Conservation (phyloP, 92 coral and sea anemone species). For the Blastomussa wellsi region DNA sequence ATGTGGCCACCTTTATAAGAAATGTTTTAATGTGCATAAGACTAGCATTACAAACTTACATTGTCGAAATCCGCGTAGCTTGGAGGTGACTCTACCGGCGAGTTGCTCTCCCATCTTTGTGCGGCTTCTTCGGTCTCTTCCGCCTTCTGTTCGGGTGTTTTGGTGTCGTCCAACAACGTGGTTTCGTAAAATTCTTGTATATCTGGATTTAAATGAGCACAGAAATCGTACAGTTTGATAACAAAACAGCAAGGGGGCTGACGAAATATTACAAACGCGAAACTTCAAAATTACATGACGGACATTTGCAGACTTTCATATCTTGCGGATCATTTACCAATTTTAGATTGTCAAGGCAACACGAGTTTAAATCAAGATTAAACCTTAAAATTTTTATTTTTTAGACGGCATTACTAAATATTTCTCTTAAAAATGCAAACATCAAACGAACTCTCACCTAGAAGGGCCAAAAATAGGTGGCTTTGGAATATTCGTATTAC, state of each 20-base stretch:
- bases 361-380: neutral
- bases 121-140: constrained; percentile 85
- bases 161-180: constrained; percentile 83
- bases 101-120: constrained; percentile 75
- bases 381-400: neutral
- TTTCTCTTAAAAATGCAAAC: constrained; percentile 30
- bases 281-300: neutral
- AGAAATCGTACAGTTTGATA: constrained; percentile 28
- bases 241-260: constrained; percentile 44
- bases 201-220: constrained; percentile 61
- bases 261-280: constrained; percentile 43
- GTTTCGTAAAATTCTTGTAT: constrained; percentile 98
- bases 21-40: neutral
- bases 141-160: constrained; percentile 82
- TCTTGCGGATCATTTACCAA: neutral
- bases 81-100: constrained; percentile 37
- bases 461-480: constrained; percentile 86
- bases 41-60: neutral
- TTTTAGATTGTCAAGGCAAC: neutral
- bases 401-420: neutral
- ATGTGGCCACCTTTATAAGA: neutral
- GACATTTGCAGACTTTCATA: neutral
- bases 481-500: constrained; percentile 97
- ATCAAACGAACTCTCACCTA: constrained; percentile 69
- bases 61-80: constrained; percentile 24